Base-by-base conservation (phyloP, 92 coral and sea anemone species). In the Porites evermanni region DNA sequence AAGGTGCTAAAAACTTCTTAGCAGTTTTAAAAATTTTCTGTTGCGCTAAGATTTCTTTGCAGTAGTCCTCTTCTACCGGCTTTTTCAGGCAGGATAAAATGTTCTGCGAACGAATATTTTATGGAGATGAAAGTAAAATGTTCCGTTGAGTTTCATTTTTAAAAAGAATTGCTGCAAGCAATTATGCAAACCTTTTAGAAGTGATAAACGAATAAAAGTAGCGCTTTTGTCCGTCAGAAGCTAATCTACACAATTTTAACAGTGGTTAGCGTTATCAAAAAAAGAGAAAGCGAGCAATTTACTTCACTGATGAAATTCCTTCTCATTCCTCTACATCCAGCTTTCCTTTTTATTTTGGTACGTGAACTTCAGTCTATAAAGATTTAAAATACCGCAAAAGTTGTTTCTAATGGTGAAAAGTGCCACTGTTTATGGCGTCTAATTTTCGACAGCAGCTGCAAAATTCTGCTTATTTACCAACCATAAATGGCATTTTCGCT, bases 401-500 rank as follows among this genome's bases (percentile, higher is more conserved):
- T 64, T 64, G 77, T 81, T 69, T 81, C 85, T 71, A 81, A 81
- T 70, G 85, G 77, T 75, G 54, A 81, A 70, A 68, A 68, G 77
- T 81, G 85, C 77, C 38, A 54, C n/a, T 69, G 24, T 81, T 81
- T 53, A 50, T 44, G 47, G 47, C 50, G 72, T 64, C 83, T 51
- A 56, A 53, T 38, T 64, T 60, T 20, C 50, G 60, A 21, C 72
- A 80, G 66, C 85, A 80, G 77, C 85, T 80, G 76, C 74, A 80
- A 80, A 53, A 80, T 68, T 80, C 76, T 65, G 52, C 44, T 80
- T 80, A 80, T 80, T 80, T 80, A 53, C 76, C n/a, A 69, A 26
- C 85, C 85, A 69, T 80, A 80, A 80, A 80, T 67, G 85, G 76
- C 76, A 69, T 75, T 80, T 68, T 80, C 85, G 24, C 66, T 67